These are phyloP conservation scores for Anthonomus grandis DNA, from an alignment of 1,140 invertebrate species.

Conservation along the genomic window DNA sequence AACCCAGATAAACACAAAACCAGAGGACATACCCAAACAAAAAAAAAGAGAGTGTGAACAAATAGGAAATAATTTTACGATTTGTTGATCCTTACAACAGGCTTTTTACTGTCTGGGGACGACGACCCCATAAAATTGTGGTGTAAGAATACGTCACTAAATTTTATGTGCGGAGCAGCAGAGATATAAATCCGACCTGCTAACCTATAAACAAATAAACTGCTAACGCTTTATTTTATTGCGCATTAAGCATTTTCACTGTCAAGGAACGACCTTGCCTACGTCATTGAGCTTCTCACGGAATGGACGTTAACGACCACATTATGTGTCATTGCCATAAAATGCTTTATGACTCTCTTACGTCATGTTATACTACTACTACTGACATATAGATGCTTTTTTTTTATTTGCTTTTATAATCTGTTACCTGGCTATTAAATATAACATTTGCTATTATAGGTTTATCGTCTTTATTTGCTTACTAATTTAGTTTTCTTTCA, in stretches of 20 bases:
- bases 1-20: no score
- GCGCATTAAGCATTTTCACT: constrained; percentile 39
- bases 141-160: constrained; percentile 23
- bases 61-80: constrained; percentile 12
- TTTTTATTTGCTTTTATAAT: constrained; percentile 22
- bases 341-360: constrained; percentile 40
- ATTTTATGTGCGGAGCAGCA: constrained; percentile 20
- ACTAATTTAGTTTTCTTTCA: no score
- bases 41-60: no score
- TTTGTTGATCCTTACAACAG: constrained; percentile 4
- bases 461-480: no score
- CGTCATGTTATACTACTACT: constrained; percentile 35
- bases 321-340: constrained; percentile 35
- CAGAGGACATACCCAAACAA: no score
- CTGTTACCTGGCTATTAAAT: no score
- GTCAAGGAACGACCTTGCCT: constrained; percentile 40
- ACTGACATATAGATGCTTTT: constrained; percentile 19
- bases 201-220: constrained; percentile 31
- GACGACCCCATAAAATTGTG: constrained; percentile 24
- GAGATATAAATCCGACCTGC: constrained; percentile 26
- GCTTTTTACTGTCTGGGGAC: constrained; percentile 16
- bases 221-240: constrained; percentile 33
- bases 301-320: constrained; percentile 36
- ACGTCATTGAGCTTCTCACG: constrained; percentile 25
- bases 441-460: no score